Evolutionary conservation across 1,140 invertebrate species (phyloP), one percentile per base, ranked within the genome.

Genomic region (Neodiprion fabricii): DNA sequence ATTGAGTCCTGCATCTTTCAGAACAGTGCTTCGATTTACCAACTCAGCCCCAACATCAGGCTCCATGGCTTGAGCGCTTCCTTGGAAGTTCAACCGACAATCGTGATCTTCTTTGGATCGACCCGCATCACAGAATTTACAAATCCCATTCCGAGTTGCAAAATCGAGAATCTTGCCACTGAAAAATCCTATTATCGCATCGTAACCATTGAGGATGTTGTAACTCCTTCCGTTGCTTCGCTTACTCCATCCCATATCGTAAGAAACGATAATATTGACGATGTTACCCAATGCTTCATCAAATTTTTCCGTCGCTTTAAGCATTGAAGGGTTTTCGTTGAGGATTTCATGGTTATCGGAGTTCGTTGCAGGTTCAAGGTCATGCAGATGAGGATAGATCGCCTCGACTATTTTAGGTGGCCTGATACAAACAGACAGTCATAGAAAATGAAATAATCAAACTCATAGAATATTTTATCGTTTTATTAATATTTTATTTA

Each of bases 21-120:
- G 74, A 50, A 79, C 73, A 48, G 14, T 10, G 53, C 72, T 76
- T 2, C 61, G 48, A 73, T 76, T 76, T 0, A 72, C 23, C 67
- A 72, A 9, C 8, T 53, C 71, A 69, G 65, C 71, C 1, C 70
- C 73, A 14, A 67, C 76, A 77, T 74, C 67, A 10, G 75, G 49
- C 65, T 76, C 71, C 72, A 76, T 76, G 0, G 75, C 75, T 71
- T 76, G 70, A 9, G 75, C 75, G 48, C 72, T 76, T 70, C 67
- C 75, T 70, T 73, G 48, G 48, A 76, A 76, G 67, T 76, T 76
- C 14, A 48, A 48, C 1, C 75, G 49, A 70, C 75, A 76, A 73
- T 76, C 75, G 17, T 73, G 72, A 70, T 73, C 71, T 4, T 3
- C 48, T 70, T 73, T 73, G 1, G 49, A 0, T 23, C 48, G 67